phyloP scores from a whole-genome alignment of 2,113 vertebrate genomes.

The Erinaceus europaeus region DNA sequence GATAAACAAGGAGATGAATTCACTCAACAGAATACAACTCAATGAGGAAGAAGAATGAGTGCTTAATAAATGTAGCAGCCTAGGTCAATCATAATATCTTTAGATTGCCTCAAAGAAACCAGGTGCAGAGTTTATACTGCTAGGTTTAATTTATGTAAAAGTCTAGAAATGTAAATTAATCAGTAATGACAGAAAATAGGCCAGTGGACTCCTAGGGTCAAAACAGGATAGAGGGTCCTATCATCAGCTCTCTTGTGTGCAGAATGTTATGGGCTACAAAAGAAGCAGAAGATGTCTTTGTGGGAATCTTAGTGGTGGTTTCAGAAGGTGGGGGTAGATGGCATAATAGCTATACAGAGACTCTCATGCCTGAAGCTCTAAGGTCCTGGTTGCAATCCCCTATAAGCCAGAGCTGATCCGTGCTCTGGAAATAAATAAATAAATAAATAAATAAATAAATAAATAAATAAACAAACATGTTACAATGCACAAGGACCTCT shows the following conservation, averaged over 20 bases:
- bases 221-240: too few relatives aligned
- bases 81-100: neutral
- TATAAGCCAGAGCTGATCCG: too few relatives aligned
- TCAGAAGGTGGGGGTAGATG: too few relatives aligned
- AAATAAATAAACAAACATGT: too few relatives aligned
- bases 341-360: too few relatives aligned
- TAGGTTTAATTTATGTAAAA: neutral
- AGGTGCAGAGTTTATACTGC: neutral
- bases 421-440: too few relatives aligned
- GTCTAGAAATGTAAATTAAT: neutral
- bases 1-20: neutral
- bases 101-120: neutral
- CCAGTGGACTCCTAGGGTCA: neutral
- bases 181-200: neutral
- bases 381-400: too few relatives aligned
- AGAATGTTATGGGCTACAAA: neutral
- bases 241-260: neutral
- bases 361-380: too few relatives aligned
- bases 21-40: neutral
- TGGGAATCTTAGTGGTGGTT: too few relatives aligned
- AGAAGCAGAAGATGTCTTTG: neutral
- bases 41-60: neutral
- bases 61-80: too few relatives aligned
- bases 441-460: too few relatives aligned
- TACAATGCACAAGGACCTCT: too few relatives aligned